Conservation (phyloP, 2,888 invertebrate genomes). For the Dryobotodes eremita region DNA sequence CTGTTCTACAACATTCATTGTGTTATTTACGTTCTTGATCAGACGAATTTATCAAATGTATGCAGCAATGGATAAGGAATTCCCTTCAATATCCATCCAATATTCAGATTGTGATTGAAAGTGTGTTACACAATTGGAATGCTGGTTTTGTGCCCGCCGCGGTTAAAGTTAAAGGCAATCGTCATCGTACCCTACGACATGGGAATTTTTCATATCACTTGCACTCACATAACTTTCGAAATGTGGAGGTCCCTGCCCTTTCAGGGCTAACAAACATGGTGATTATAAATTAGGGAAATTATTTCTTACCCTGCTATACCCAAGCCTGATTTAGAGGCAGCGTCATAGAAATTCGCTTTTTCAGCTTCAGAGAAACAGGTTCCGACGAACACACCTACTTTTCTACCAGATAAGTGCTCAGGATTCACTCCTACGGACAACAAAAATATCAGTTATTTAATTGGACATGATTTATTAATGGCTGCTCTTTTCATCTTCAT, state of each 20-base stretch:
- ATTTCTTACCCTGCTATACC: constrained; percentile 78
- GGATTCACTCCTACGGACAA: constrained; percentile 91
- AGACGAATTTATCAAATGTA: not conserved
- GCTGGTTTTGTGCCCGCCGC: not conserved
- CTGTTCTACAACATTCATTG: not conserved
- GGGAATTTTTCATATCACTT: not conserved
- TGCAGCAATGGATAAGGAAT: not conserved
- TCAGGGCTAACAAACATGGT: not conserved
- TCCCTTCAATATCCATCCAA: not conserved
- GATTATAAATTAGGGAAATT: not conserved
- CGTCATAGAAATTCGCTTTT: constrained; percentile 85
- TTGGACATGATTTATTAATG: not conserved
- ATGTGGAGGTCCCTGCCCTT: not conserved
- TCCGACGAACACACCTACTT: constrained; percentile 86
- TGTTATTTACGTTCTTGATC: not conserved
- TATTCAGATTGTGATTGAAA: not conserved
- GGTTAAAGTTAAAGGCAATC: not conserved
- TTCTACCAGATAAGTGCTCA: constrained; percentile 87
- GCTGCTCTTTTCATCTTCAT: not conserved
- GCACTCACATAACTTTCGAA: not conserved
- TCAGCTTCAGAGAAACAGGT: constrained; percentile 91
- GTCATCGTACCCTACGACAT: not conserved
- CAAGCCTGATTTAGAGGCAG: constrained; percentile 71
- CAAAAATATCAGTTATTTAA: constrained; percentile 13
- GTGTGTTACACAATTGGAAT: not conserved